Conservation (phyloP, 2,888 invertebrate species). For the Macrophya annulata region DNA sequence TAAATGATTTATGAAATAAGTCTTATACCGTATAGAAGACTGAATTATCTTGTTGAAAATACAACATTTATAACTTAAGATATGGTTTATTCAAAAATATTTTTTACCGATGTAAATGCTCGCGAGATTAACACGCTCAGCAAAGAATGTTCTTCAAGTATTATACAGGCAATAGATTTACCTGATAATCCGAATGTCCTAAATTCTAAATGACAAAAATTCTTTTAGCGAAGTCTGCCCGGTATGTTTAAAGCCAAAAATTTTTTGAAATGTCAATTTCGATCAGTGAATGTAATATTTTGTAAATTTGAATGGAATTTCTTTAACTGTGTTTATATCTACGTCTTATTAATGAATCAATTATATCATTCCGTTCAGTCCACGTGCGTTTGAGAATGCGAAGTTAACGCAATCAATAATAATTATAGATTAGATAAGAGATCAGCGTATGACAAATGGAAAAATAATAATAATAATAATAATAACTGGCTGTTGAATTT, state of each 20-base stretch:
- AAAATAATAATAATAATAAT: constrained; percentile 43
- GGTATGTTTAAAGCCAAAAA: not conserved
- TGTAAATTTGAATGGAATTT: not conserved
- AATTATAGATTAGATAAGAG: constrained; percentile 57
- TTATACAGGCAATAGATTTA: not conserved
- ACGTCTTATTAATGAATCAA: not conserved
- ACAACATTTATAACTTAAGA: not conserved
- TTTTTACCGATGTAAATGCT: not conserved
- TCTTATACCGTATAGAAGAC: not conserved
- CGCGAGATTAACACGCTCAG: not conserved
- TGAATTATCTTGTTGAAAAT: not conserved
- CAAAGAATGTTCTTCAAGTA: not conserved
- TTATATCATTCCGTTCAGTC: not conserved
- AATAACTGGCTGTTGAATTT: not conserved
- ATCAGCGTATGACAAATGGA: constrained; percentile 44
- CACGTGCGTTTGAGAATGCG: constrained; percentile 28
- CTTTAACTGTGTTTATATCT: not conserved
- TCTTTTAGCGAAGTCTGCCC: not conserved
- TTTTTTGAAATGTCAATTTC: not conserved
- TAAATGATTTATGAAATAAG: not conserved
- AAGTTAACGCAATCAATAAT: constrained; percentile 44
- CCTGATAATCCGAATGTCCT: not conserved
- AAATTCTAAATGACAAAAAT: not conserved
- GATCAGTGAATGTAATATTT: not conserved
- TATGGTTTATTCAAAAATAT: not conserved